phyloP scores from a whole-genome alignment of 2,888 invertebrate genomes.

The Drosophila antonietae region DNA sequence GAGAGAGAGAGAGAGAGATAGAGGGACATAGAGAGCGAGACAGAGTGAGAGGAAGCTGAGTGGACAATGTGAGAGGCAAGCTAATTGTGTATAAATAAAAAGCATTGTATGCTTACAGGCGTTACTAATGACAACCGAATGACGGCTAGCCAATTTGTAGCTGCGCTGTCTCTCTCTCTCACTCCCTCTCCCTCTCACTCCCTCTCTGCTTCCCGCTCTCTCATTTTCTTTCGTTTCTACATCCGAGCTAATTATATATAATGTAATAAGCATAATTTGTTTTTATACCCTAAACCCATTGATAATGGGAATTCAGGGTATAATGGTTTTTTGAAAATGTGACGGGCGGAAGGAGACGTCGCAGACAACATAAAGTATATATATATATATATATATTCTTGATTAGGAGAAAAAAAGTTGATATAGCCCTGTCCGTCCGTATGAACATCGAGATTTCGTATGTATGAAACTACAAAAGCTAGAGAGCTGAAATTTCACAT shows the following conservation, averaged over 20 bases:
- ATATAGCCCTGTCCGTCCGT: too few relatives aligned
- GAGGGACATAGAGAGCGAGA: background rate
- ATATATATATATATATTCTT: too few relatives aligned
- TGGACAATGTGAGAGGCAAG: background rate
- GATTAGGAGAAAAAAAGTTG: too few relatives aligned
- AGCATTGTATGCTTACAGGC: slow-evolving; percentile 36
- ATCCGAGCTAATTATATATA: slow-evolving; percentile 59
- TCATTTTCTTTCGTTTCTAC: background rate
- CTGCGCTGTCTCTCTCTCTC: background rate
- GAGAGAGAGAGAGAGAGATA: background rate
- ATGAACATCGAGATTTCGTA: too few relatives aligned
- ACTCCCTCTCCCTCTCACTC: background rate
- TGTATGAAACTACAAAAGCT: too few relatives aligned
- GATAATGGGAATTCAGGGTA: too few relatives aligned
- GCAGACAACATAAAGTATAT: too few relatives aligned
- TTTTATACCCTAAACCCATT: background rate
- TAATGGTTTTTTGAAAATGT: too few relatives aligned
- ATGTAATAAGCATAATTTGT: slow-evolving; percentile 55
- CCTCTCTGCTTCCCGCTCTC: background rate
- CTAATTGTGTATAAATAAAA: slow-evolving; percentile 18
- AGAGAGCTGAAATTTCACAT: too few relatives aligned
- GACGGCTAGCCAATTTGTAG: slow-evolving; percentile 30
- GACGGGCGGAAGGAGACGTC: too few relatives aligned
- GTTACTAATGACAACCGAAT: slow-evolving; percentile 35
- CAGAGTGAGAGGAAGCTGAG: background rate